Evolutionary conservation across 1,140 invertebrate genomes (phyloP), one percentile per base, ranked within the genome.

Genomic region (Trichomalopsis sarcophagae): DNA sequence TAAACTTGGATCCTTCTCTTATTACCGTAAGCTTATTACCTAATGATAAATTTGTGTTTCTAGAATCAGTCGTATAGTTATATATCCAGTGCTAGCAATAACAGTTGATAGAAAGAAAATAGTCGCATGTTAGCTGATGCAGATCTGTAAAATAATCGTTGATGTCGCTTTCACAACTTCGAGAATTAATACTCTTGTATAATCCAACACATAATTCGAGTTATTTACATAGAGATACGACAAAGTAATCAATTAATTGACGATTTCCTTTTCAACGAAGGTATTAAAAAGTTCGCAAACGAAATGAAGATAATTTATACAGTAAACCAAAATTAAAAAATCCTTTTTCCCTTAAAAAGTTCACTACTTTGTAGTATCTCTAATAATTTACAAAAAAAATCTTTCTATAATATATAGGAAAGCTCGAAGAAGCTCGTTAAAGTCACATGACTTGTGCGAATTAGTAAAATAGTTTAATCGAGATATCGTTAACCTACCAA

Each of bases 361-460:
- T 27, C 23, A n/a, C 68, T 30, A 36, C 66, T 69, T 44, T 69
- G 66, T 69, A 14, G 78, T 69, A 80, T 80, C n/a, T 30, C 78
- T 69, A 69, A 40, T 50, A 77, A 50, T 55, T 50, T 77, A 50
- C 75, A 77, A 50, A 44, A 44, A 17, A 40, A 75, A 21, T 9
- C 40, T 44, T 55, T 71, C 62, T 74, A 36, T 55, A 55, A 21
- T 36, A 36, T 36, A 36, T 74, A 82, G 13, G 47, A 74, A 82
- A 74, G 23, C 47, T 82, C 71, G 6, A 17, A 74, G 40, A 82
- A 82, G 50, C 74, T 83, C n/a, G 23, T 74, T 82, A 74, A 81
- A 81, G 81, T 82, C 71, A 82, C n/a, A 82, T 2, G 73, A 83
- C 81, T 83, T 83, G 73, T 83, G 77, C 83, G 83, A 84, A 78